Base-by-base conservation (phyloP, 2,888 invertebrate genomes). In the Sarcophaga caerulescens region DNA sequence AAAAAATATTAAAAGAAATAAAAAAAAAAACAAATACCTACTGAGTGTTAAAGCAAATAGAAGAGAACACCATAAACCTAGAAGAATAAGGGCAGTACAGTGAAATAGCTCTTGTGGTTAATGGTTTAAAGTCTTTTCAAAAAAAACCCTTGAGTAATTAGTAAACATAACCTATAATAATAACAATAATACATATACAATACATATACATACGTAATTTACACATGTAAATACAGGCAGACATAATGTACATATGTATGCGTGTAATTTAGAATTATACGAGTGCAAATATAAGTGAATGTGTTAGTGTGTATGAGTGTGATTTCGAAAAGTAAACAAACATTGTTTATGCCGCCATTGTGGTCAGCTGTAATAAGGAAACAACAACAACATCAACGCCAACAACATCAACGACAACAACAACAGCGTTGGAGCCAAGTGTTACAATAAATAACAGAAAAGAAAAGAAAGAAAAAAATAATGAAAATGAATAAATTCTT, bases 401-500 rank as follows among this genome's bases (percentile, higher is more conserved):
- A n/a, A 52, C 70, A 66, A 74, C 21, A 75, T 44, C 52, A 82
- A 82, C 76, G 81, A 85, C 83, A 80, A 60, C 79, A 75, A 68
- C 81, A 66, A 60, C 63, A 76, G 45, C 60, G 23, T 35, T 73
- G 45, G 45, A 74, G n/a, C 71, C 59, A 19, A 47, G 59, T 44
- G 19, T 19, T 60, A 47, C 35, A 35, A 35, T 35, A 35, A 35
- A 35, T 35, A 35, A 35, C 35, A 35, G 35, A 35, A 35, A 35
- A 25, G 3, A 6, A 35, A 25, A 35, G 35, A 35, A 63, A 47
- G 57, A 76, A 69, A 62, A 57, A 60, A 80, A 11, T 45, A 4
- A 60, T 35, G 69, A 83, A 79, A 79, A 84, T 84, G 79, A n/a
- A 69, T 63, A 84, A 79, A 79, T 84, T 84, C 75, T 75, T 84